Evolutionary conservation across 1,140 invertebrate genomes (phyloP).

Genomic region (Sycobia sp.): DNA sequence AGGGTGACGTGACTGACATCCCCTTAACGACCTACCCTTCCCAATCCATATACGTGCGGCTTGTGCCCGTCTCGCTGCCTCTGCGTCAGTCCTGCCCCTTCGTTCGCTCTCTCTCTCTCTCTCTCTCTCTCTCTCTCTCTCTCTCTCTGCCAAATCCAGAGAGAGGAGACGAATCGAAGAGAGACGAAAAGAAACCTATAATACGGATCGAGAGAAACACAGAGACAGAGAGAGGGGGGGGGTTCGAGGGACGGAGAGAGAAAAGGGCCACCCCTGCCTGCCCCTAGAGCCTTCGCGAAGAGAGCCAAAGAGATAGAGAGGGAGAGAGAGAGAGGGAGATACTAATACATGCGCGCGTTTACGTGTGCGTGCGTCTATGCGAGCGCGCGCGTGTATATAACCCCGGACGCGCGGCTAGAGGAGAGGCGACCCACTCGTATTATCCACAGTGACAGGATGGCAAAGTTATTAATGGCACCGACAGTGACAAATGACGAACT

Average conservation of each 20-base stretch:
- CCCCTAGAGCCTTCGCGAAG: no score
- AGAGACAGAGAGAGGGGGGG: slow-evolving; percentile 58
- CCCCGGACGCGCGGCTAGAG: slow-evolving; percentile 20
- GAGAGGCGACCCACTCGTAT: slow-evolving; percentile 57
- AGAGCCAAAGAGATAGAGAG: slow-evolving; percentile 31
- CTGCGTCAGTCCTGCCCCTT: no score
- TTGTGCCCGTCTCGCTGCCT: slow-evolving; percentile 39
- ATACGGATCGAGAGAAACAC: no score
- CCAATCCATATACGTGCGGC: no score
- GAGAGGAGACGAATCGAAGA: slow-evolving; percentile 30
- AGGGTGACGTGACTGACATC: slow-evolving; percentile 55
- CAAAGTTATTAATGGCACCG: slow-evolving; percentile 63
- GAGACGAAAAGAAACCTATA: no score
- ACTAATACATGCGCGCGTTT: no score
- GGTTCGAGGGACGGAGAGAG: slow-evolving; percentile 55
- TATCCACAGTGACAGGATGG: slow-evolving; percentile 63
- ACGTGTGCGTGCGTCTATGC: no score
- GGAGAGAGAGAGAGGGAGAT: no score
- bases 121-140: no score
- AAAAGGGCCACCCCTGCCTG: slow-evolving; percentile 57
- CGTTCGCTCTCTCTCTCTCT: no score
- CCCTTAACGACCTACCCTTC: slow-evolving; percentile 58
- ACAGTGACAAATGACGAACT: slow-evolving; percentile 64
- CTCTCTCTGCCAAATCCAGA: no score
- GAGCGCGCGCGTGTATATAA: slow-evolving; percentile 17